Conservation (phyloP, 1,140 invertebrate genomes). For the Drosophila nigrodunni region DNA sequence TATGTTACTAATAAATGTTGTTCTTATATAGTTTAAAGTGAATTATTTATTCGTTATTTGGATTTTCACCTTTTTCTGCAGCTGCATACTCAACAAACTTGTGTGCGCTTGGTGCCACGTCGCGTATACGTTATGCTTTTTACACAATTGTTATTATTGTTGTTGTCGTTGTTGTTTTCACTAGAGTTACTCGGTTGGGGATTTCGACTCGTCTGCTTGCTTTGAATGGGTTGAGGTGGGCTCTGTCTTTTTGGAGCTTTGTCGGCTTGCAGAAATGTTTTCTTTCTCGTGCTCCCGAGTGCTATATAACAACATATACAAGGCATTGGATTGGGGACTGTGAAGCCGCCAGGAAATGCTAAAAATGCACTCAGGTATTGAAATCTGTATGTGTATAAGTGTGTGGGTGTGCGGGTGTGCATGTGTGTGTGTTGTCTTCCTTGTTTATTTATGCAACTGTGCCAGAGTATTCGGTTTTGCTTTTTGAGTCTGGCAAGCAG, state of each 20-base stretch:
- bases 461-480: conserved; percentile 41
- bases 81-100: conserved; percentile 13
- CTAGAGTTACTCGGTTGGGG: neutral
- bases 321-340: conserved; percentile 43
- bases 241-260: conserved; percentile 24
- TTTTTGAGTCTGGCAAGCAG: conserved; percentile 33
- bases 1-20: conserved; percentile 20
- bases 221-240: neutral
- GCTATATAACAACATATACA: conserved; percentile 51
- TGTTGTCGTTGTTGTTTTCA: conserved; percentile 2
- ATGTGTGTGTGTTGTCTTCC: conserved; percentile 22
- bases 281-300: conserved; percentile 38
- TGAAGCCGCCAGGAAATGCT: conserved; percentile 61
- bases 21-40: conserved; percentile 16
- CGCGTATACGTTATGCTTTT: conserved; percentile 77
- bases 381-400: conserved; percentile 41
- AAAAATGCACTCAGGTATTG: conserved; percentile 79
- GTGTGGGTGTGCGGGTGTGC: conserved; percentile 17
- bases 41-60: conserved; percentile 10
- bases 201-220: neutral
- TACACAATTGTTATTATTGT: conserved; percentile 64
- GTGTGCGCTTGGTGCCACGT: conserved; percentile 55
- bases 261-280: conserved; percentile 40
- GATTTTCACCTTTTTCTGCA: conserved; percentile 18
- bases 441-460: conserved; percentile 66